A percentile compares a stretch with the other conserved stretches of the same genome.
phyloP scores from a whole-genome alignment of 2,113 vertebrate species.

The Hippocampus comes region DNA sequence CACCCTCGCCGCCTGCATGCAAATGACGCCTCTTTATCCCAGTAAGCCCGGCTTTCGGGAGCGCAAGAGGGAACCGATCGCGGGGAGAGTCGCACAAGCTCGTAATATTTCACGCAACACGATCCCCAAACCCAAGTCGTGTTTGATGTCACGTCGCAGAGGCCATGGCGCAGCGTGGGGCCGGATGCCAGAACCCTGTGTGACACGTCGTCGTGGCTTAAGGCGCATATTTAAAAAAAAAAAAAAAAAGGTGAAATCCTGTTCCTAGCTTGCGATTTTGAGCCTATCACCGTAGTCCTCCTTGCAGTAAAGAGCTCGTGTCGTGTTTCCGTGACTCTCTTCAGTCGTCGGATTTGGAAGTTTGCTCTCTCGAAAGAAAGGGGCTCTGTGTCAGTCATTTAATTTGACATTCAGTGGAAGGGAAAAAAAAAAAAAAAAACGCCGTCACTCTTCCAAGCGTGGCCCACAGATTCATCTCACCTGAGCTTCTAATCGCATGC shows the following conservation, averaged over 20 bases:
- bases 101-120: constrained; percentile 41
- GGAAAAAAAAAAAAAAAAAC: neutral
- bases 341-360: constrained; percentile 41
- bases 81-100: constrained; percentile 21
- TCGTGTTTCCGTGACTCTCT: constrained; percentile 40
- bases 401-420: constrained; percentile 20
- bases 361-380: constrained; percentile 24
- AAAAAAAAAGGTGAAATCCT: constrained; percentile 34
- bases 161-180: constrained; percentile 48
- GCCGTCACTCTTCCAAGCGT: constrained; percentile 12
- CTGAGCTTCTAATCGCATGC: constrained; percentile 48
- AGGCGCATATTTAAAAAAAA: constrained; percentile 38
- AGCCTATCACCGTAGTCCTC: constrained; percentile 46
- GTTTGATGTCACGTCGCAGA: constrained; percentile 53
- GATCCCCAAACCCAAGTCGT: constrained; percentile 34
- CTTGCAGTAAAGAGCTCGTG: constrained; percentile 44
- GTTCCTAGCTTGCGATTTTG: constrained; percentile 49
- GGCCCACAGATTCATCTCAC: constrained; percentile 44
- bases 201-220: constrained; percentile 52
- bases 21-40: constrained; percentile 38
- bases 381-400: constrained; percentile 27
- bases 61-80: constrained; percentile 30
- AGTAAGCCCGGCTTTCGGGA: constrained; percentile 35
- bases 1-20: constrained; percentile 30
- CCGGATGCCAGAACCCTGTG: constrained; percentile 32